Evolutionary conservation across 1,140 invertebrate species (phyloP).

Genomic region (Araneus ventricosus): DNA sequence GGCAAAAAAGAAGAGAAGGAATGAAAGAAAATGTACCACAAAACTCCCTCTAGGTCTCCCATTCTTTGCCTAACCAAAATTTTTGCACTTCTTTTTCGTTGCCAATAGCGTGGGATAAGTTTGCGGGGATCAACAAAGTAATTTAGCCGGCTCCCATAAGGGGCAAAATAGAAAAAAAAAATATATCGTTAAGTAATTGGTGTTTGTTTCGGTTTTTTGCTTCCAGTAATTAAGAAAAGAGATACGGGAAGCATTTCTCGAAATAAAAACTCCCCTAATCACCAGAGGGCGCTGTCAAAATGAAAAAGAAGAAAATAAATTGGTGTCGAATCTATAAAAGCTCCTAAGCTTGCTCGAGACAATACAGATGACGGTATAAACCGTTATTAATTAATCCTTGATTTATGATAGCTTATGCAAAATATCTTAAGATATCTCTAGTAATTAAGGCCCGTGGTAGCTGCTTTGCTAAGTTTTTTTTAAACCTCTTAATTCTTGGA

Average conservation of each 20-base stretch:
- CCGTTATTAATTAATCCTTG: neutral
- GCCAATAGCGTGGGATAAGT: neutral
- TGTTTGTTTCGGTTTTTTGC: neutral
- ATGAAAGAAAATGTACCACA: neutral
- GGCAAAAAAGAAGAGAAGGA: neutral
- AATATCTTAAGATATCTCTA: neutral
- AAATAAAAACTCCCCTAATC: neutral
- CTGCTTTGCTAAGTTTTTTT: neutral
- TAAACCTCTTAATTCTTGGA: neutral
- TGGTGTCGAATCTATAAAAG: neutral
- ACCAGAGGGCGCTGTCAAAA: neutral
- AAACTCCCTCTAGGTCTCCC: neutral
- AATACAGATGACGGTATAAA: neutral
- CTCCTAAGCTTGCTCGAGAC: neutral
- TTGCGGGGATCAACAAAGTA: neutral
- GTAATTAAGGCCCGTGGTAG: neutral
- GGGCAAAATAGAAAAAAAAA: neutral
- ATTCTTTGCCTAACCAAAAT: neutral
- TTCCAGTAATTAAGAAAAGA: slow-evolving; percentile 29
- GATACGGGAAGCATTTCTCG: neutral
- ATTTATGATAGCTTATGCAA: neutral
- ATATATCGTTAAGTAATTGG: slow-evolving; percentile 20
- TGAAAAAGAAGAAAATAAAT: neutral
- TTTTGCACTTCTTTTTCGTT: neutral
- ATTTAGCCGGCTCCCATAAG: neutral